A percentile compares a stretch with the other conserved stretches of the same genome.
phyloP scores from a whole-genome alignment of 1,140 invertebrate species.

The Hyphantria cunea region DNA sequence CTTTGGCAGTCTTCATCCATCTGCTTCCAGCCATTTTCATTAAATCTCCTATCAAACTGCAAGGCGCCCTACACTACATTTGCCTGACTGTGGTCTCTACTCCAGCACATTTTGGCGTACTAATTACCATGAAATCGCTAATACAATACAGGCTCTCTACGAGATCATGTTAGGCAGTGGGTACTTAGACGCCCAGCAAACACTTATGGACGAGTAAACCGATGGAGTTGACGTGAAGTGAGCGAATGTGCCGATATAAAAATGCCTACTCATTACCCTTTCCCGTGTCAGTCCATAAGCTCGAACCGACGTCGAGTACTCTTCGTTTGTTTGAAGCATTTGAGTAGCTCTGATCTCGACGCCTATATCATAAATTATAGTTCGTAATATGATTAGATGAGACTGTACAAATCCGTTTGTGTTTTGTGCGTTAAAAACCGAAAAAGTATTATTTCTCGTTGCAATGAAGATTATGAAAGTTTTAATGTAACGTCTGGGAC shows the following conservation, averaged over 20 bases:
- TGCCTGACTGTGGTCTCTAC: too few species aligned
- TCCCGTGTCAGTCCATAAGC: background rate
- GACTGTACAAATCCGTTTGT: too few species aligned
- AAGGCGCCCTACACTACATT: too few species aligned
- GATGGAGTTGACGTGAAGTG: background rate
- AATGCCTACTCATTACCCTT: background rate
- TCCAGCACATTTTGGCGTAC: too few species aligned
- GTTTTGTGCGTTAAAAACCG: too few species aligned
- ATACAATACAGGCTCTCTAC: background rate
- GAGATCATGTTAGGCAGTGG: background rate
- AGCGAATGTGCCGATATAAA: background rate
- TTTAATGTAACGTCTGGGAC: too few species aligned
- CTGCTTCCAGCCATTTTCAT: too few species aligned
- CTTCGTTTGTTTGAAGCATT: background rate
- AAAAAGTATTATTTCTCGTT: too few species aligned
- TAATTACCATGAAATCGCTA: too few species aligned
- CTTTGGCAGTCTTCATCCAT: too few species aligned
- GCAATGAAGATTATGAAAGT: too few species aligned
- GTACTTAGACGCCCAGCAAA: background rate
- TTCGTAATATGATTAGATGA: background rate
- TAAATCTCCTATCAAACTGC: too few species aligned
- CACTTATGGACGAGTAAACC: background rate
- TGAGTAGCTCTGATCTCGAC: background rate
- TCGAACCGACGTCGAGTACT: background rate
- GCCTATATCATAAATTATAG: background rate